Conservation (phyloP, 2,888 invertebrate genomes). For the Tachina lurida region DNA sequence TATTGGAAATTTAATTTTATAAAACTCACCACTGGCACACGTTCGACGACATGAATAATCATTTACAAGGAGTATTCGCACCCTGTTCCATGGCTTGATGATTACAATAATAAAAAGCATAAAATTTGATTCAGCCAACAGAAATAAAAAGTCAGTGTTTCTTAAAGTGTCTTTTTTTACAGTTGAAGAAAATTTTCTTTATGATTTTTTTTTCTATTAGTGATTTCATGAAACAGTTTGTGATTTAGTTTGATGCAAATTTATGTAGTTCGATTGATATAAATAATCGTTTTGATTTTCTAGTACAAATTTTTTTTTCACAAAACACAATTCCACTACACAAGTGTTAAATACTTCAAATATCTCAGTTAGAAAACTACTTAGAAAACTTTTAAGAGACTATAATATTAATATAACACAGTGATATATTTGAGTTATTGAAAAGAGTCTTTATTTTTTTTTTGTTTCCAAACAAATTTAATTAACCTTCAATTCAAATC, state of each 20-base stretch:
- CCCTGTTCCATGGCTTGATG: neutral
- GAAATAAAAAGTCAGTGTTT: constrained; percentile 41
- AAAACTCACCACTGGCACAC: constrained; percentile 43
- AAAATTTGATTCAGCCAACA: constrained; percentile 12
- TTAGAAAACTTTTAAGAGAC: constrained; percentile 30
- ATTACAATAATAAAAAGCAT: constrained; percentile 23
- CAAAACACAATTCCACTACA: constrained; percentile 52
- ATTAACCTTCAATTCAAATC: neutral
- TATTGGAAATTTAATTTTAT: constrained; percentile 1
- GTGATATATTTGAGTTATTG: constrained; percentile 16
- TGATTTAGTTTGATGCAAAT: constrained; percentile 31
- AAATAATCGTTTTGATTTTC: constrained; percentile 28
- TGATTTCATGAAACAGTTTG: constrained; percentile 47
- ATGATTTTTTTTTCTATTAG: neutral
- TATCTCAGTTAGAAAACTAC: constrained; percentile 61
- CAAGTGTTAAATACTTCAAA: constrained; percentile 53
- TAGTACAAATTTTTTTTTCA: constrained; percentile 23
- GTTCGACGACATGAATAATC: neutral
- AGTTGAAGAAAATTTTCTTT: constrained; percentile 2
- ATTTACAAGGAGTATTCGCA: constrained; percentile 4
- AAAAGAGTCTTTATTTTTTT: neutral
- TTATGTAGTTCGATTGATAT: neutral
- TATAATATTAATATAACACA: constrained; percentile 9
- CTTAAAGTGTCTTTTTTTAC: constrained; percentile 1
- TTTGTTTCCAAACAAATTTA: neutral